phyloP scores from a whole-genome alignment of 1,140 invertebrate genomes.

The Galendromus occidentalis region DNA sequence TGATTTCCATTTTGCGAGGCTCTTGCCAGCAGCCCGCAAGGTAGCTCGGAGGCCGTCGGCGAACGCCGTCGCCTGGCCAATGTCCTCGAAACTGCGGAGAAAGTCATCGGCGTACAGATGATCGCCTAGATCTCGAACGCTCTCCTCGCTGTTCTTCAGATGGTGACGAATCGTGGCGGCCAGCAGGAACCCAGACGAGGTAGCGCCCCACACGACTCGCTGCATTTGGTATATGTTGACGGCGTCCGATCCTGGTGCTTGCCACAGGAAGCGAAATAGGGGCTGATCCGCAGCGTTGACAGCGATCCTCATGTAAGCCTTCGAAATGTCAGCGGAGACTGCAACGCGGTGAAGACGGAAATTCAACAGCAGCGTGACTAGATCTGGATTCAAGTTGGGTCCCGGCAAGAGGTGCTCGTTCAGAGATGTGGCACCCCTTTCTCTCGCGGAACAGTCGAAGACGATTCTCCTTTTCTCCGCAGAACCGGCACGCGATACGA shows the following conservation, averaged over 20 bases:
- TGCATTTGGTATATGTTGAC: background rate
- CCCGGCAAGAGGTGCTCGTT: slow-evolving; percentile 13
- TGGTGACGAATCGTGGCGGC: background rate
- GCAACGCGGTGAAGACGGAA: background rate
- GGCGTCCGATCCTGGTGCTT: background rate
- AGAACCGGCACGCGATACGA: too few relatives aligned
- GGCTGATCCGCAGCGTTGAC: background rate
- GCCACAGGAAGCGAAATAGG: background rate
- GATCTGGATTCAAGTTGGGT: background rate
- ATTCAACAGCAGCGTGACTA: background rate
- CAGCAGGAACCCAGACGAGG: background rate
- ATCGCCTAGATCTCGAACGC: background rate
- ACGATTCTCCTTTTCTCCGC: too few relatives aligned
- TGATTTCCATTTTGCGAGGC: background rate
- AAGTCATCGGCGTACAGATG: background rate
- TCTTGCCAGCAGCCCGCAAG: background rate
- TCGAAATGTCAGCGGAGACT: background rate
- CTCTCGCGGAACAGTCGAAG: too few relatives aligned
- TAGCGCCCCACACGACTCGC: too few relatives aligned
- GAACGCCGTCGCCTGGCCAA: background rate
- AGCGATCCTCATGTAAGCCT: background rate
- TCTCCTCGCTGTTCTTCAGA: background rate
- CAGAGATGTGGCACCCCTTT: background rate
- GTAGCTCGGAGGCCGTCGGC: background rate
- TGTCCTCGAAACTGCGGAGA: background rate